Evolutionary conservation across 2,888 invertebrate species (phyloP), one percentile per base, ranked within the genome.

Genomic region (Synanthedon formicaeformis): DNA sequence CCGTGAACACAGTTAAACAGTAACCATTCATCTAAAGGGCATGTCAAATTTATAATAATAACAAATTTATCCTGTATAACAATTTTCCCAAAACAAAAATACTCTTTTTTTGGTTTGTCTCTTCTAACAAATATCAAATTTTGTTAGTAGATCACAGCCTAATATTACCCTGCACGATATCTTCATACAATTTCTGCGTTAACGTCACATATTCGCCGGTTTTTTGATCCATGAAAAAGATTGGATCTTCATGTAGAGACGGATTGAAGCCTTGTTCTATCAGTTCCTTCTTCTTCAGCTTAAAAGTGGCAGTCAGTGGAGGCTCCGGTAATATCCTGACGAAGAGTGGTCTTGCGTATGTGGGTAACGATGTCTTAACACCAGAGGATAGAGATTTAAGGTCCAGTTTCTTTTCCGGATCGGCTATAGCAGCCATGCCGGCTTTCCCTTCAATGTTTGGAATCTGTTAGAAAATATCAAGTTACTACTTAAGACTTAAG

Each of bases 371-470:
- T n/a, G 90, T 61, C 16, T 67, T 75, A 0, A 87, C 58, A 1
- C 80, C 78, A 58, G 76, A 73, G 1, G 78, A 63, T n/a, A 87
- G 59, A 0, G 83, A 74, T 2, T 82, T 68, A 12, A 94, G 71
- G 66, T 94, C 91, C 11, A 95, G 65, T 52, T 89, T 89, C 12
- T 88, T 85, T 2, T 91, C 89, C 0, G 92, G 90, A 67, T 96
- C 95, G 1, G 94, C 93, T 52, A 98, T 93, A 0, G 97, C 95
- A 0, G 92, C 96, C 98, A 98, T 98, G 4, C 98, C 98, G 1
- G 97, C 97, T 74, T 92, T 92, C 1, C 98, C 98, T 81, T 96
- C 95, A 1, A 90, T 85, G 57, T 92, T 89, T 0, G 94, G 94
- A 52, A 95, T 88, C 94, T 94, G 73, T 2, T 45, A 13, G 2